A percentile compares a stretch with the other conserved stretches of the same genome.
Conservation (phyloP, 2,888 invertebrate genomes). For the Metacarcinus magister region DNA sequence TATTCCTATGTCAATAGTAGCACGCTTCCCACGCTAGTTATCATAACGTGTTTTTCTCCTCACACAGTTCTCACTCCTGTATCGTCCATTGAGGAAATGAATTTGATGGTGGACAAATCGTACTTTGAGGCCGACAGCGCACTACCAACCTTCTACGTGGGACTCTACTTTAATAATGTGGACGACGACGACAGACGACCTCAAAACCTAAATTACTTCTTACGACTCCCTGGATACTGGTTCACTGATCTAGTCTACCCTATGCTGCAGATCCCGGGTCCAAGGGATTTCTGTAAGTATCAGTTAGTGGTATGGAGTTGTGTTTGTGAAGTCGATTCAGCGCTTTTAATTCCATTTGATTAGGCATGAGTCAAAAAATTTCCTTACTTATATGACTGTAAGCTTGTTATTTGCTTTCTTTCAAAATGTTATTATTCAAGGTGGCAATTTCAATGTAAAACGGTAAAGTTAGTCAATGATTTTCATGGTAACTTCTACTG, state of each 20-base stretch:
- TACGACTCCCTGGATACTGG: slow-evolving; percentile 72
- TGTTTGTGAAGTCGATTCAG: too few relatives aligned
- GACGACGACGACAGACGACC: slow-evolving; percentile 53
- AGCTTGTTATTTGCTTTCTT: too few relatives aligned
- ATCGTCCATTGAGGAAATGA: slow-evolving; percentile 72
- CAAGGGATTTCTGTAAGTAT: slow-evolving; percentile 66
- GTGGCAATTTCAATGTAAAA: too few relatives aligned
- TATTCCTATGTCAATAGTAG: not conserved
- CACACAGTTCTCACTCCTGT: slow-evolving; percentile 58
- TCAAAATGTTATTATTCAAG: too few relatives aligned
- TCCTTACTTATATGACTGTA: too few relatives aligned
- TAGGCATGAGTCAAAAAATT: too few relatives aligned
- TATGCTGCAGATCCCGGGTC: slow-evolving; percentile 75
- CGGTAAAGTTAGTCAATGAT: too few relatives aligned
- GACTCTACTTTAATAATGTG: slow-evolving; percentile 73
- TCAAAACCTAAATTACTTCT: slow-evolving; percentile 69
- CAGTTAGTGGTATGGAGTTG: not conserved
- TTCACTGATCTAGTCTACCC: slow-evolving; percentile 69
- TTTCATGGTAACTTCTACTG: too few relatives aligned
- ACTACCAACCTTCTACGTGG: slow-evolving; percentile 59
- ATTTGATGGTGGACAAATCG: slow-evolving; percentile 58
- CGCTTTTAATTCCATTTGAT: too few relatives aligned
- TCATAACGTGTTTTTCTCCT: not conserved
- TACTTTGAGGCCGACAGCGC: slow-evolving; percentile 68
- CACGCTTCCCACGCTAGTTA: not conserved